These are phyloP conservation scores for Macrobrachium rosenbergii DNA, from an alignment of 1,140 invertebrate species.

Conservation along the genomic window DNA sequence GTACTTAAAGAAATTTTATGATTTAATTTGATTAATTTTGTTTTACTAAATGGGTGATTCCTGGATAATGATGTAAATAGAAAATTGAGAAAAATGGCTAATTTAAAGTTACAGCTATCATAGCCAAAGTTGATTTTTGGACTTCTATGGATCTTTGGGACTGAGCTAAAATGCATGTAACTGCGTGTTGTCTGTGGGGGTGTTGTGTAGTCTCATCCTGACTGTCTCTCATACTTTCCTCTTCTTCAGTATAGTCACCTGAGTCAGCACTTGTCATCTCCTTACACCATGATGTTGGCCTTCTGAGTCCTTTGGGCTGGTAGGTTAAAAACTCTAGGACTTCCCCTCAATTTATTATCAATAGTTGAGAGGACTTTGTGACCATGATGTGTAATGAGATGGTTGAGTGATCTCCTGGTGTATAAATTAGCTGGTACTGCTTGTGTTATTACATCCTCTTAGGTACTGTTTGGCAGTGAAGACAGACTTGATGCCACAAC, in stretches of 20 bases:
- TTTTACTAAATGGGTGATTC: not conserved
- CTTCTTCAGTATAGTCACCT: slow-evolving; percentile 51
- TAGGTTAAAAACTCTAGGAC: slow-evolving; percentile 37
- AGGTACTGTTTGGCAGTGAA: not conserved
- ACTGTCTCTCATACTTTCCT: slow-evolving; percentile 61
- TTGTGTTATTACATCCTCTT: slow-evolving; percentile 25
- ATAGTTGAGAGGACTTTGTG: slow-evolving; percentile 32
- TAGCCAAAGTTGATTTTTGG: slow-evolving; percentile 5
- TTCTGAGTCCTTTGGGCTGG: slow-evolving; percentile 48
- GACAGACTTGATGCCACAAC: not conserved
- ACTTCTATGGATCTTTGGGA: slow-evolving; percentile 34
- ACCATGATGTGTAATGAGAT: slow-evolving; percentile 40
- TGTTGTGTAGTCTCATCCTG: slow-evolving; percentile 54
- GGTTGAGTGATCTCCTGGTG: slow-evolving; percentile 3
- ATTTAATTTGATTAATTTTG: not conserved
- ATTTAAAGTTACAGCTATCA: too few species aligned
- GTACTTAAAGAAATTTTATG: not conserved
- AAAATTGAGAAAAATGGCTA: too few species aligned
- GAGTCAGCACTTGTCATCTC: slow-evolving; percentile 58
- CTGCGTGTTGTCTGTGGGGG: slow-evolving; percentile 60
- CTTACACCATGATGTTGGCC: slow-evolving; percentile 42
- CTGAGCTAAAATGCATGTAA: slow-evolving; percentile 44
- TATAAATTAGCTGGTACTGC: slow-evolving; percentile 41
- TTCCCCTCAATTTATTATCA: slow-evolving; percentile 4
- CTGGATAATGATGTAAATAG: too few species aligned